Percentiles rank a stretch among this genome's conserved stretches.
Evolutionary conservation across 1,140 invertebrate species (phyloP).

Genomic region (Euwallacea fornicatus): DNA sequence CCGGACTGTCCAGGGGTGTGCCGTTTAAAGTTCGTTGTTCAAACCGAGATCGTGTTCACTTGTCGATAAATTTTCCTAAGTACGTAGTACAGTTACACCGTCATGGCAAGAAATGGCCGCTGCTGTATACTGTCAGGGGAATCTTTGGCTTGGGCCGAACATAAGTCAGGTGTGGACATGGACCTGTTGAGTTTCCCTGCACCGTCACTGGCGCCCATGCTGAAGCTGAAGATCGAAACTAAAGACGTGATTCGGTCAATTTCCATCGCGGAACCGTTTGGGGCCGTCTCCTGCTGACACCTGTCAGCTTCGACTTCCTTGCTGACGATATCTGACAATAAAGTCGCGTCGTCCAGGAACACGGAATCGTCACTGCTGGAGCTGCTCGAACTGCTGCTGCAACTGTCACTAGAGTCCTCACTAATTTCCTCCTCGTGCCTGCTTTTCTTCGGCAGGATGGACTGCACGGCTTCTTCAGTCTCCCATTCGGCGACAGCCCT

Average conservation of each 20-base stretch:
- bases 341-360: constrained; percentile 53
- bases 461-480: constrained; percentile 58
- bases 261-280: constrained; percentile 55
- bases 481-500: constrained; percentile 58
- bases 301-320: constrained; percentile 47
- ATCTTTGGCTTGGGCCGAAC: constrained; percentile 58
- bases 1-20: constrained; percentile 12
- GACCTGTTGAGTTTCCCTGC: constrained; percentile 54
- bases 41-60: constrained; percentile 29
- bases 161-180: constrained; percentile 57
- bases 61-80: constrained; percentile 13
- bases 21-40: constrained; percentile 32
- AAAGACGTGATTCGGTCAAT: constrained; percentile 60
- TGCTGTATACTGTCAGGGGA: constrained; percentile 53
- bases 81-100: constrained; percentile 48
- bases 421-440: constrained; percentile 42
- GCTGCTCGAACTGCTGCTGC: constrained; percentile 32
- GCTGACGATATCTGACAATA: constrained; percentile 49
- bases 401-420: constrained; percentile 46
- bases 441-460: constrained; percentile 57
- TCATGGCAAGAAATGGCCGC: constrained; percentile 58
- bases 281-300: constrained; percentile 28
- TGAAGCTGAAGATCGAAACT: constrained; percentile 62
- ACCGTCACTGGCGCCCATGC: constrained; percentile 48
- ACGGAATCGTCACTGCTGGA: constrained; percentile 50